Conservation (phyloP, 92 coral and sea anemone species). For the Palythoa grandiflora region DNA sequence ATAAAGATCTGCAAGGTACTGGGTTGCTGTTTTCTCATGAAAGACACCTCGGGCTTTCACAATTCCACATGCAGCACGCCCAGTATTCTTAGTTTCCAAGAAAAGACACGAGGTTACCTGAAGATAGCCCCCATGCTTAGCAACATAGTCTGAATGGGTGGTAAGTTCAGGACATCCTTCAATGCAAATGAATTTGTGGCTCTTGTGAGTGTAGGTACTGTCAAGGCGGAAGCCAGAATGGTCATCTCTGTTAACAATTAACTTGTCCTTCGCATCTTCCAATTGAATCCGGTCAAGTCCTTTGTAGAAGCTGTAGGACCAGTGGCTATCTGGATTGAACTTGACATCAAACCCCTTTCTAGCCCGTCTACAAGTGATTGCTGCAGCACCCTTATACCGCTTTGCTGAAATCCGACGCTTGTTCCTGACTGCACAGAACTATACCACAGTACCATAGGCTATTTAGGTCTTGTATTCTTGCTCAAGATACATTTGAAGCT, state of each 20-base stretch:
- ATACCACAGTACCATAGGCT: slow-evolving; percentile 39
- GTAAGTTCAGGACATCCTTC: slow-evolving; percentile 53
- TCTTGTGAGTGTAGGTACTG: slow-evolving; percentile 49
- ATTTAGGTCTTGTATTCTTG: slow-evolving; percentile 34
- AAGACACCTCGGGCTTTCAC: slow-evolving; percentile 56
- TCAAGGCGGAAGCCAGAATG: slow-evolving; percentile 63
- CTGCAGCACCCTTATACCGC: slow-evolving; percentile 50
- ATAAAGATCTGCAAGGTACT: slow-evolving; percentile 40
- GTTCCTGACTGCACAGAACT: slow-evolving; percentile 51
- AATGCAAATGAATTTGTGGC: slow-evolving; percentile 13
- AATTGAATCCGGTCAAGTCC: slow-evolving; percentile 56
- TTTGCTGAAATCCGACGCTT: slow-evolving; percentile 56
- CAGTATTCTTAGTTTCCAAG: slow-evolving; percentile 58
- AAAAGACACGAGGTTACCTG: slow-evolving; percentile 52
- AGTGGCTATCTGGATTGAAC: slow-evolving; percentile 61
- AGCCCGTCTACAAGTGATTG: slow-evolving; percentile 37
- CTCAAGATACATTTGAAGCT: slow-evolving; percentile 34
- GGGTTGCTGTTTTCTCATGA: slow-evolving; percentile 53
- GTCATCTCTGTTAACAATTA: slow-evolving; percentile 40
- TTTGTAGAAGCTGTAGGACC: slow-evolving; percentile 53
- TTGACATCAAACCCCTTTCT: slow-evolving; percentile 53
- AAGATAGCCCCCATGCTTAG: slow-evolving; percentile 54
- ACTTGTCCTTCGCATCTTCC: slow-evolving; percentile 42
- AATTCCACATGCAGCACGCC: slow-evolving; percentile 43
- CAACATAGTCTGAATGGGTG: slow-evolving; percentile 47